These are phyloP conservation scores for Nomada fucata DNA, from an alignment of 2,888 invertebrate genomes.

Conservation along the genomic window DNA sequence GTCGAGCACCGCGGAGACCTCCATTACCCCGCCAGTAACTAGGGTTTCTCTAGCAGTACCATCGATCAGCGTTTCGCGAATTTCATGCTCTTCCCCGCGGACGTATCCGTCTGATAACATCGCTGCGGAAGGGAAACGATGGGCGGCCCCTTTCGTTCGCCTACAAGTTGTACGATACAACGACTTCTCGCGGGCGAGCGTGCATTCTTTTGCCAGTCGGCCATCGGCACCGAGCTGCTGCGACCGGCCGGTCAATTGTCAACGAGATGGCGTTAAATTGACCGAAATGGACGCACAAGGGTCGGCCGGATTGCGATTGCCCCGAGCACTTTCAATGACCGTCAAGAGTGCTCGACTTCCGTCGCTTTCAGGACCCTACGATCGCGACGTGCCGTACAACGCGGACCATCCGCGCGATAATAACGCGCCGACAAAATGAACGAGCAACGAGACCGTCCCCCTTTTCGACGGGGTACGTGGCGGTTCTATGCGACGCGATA, in stretches of 20 bases:
- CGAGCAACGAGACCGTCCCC: slow-evolving; percentile 16
- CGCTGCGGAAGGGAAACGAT: slow-evolving; percentile 6
- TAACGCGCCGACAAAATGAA: slow-evolving; percentile 43
- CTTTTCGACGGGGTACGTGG: neutral
- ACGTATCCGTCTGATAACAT: slow-evolving; percentile 1
- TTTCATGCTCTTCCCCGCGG: slow-evolving; percentile 16
- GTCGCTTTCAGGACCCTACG: slow-evolving; percentile 64
- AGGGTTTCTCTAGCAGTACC: neutral
- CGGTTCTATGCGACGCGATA: slow-evolving; percentile 15
- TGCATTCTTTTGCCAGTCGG: slow-evolving; percentile 54
- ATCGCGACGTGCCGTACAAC: slow-evolving; percentile 27
- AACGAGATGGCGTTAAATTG: slow-evolving; percentile 74
- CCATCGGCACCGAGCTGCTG: neutral
- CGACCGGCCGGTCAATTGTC: slow-evolving; percentile 69
- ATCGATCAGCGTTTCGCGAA: slow-evolving; percentile 19
- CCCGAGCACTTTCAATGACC: slow-evolving; percentile 67
- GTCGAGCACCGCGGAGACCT: neutral
- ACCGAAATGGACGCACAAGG: slow-evolving; percentile 71
- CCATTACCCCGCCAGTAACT: neutral
- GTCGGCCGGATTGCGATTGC: slow-evolving; percentile 65
- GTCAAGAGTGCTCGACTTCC: slow-evolving; percentile 70
- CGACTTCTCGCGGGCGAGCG: slow-evolving; percentile 55
- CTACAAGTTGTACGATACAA: slow-evolving; percentile 34
- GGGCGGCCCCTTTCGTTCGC: slow-evolving; percentile 47
- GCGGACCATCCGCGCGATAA: slow-evolving; percentile 22